Conservation (phyloP, 2,113 vertebrate species). For the Brachypodius melanocephalos region DNA sequence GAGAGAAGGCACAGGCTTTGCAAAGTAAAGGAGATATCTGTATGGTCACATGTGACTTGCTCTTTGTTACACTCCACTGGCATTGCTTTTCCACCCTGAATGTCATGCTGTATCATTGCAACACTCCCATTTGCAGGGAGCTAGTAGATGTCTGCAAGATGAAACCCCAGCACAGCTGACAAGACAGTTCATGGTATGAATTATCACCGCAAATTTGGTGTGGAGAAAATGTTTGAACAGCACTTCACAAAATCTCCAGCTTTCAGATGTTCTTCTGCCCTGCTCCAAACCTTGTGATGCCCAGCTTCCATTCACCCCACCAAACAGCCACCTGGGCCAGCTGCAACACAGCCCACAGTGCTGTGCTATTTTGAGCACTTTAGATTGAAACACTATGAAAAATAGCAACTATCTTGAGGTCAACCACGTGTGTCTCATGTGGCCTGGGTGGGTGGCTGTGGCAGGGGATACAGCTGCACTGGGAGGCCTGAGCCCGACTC, state of each 20-base stretch:
- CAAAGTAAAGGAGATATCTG: background rate
- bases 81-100: background rate
- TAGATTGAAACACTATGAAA: background rate
- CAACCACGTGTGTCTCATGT: background rate
- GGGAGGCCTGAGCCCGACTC: rapidly evolving
- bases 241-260: background rate
- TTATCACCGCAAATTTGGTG: background rate
- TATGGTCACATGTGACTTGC: background rate
- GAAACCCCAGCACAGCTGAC: background rate
- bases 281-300: background rate
- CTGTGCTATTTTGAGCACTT: background rate
- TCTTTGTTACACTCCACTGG: background rate
- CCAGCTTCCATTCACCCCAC: background rate
- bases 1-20: background rate
- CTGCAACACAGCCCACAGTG: background rate
- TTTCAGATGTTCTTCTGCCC: background rate
- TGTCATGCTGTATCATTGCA: background rate
- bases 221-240: background rate
- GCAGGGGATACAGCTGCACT: rapidly evolving
- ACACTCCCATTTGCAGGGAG: background rate
- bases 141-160: background rate
- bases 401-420: background rate
- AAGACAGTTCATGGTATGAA: background rate
- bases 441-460: rapidly evolving
- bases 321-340: background rate